Conservation (phyloP, 2,113 vertebrate species). For the Astatoreochromis straeleni region DNA sequence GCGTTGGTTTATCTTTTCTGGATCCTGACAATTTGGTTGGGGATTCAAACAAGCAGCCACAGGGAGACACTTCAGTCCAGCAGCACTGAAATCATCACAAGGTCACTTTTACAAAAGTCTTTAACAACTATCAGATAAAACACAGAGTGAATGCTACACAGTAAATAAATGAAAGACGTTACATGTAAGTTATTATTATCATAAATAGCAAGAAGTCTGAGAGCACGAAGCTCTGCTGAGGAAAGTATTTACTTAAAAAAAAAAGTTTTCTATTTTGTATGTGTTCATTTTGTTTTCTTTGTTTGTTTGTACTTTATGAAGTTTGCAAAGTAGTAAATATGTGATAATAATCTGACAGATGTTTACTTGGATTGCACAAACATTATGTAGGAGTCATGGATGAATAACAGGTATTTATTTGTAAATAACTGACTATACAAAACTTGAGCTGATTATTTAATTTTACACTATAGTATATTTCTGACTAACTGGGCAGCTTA, state of each 20-base stretch:
- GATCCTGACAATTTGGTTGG: background rate
- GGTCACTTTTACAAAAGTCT: fast-evolving
- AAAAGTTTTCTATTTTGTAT: fast-evolving
- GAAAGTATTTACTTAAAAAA: background rate
- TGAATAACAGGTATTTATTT: background rate
- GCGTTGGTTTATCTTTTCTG: fast-evolving
- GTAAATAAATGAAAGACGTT: background rate
- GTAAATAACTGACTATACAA: background rate
- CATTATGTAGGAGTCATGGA: background rate
- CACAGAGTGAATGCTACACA: fast-evolving
- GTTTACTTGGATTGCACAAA: background rate
- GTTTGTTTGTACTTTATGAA: background rate
- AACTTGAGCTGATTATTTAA: background rate
- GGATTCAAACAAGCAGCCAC: background rate
- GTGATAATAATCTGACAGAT: background rate
- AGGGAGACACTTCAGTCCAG: background rate
- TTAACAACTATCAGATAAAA: background rate
- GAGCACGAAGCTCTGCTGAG: fast-evolving
- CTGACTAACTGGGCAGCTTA: background rate
- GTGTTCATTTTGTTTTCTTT: fast-evolving
- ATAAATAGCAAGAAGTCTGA: fast-evolving
- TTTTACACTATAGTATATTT: fast-evolving
- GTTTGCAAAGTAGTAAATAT: background rate
- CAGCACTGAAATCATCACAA: background rate
- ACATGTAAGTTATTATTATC: fast-evolving